These are phyloP conservation scores for Pangasius larnaudii DNA, from an alignment of 2,797 vertebrate species.

Conservation along the genomic window DNA sequence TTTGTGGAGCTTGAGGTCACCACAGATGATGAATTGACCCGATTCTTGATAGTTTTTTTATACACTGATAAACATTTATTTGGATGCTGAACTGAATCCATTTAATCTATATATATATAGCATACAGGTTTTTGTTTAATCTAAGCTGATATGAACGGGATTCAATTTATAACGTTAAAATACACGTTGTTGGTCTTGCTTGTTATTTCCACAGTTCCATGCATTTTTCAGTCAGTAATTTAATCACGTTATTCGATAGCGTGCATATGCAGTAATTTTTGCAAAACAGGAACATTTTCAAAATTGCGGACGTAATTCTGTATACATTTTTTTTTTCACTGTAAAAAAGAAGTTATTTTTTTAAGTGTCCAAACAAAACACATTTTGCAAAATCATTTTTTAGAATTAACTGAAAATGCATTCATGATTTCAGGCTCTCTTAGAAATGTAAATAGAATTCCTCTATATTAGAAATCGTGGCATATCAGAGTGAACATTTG, in stretches of 20 bases:
- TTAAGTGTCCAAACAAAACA: background rate
- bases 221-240: background rate
- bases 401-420: background rate
- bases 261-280: background rate
- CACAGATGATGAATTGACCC: background rate
- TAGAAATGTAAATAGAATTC: background rate
- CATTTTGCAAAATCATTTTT: background rate
- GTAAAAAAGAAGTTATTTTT: background rate
- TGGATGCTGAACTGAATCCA: background rate
- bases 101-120: background rate
- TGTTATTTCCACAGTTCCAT: background rate
- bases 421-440: background rate
- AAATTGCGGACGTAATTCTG: background rate
- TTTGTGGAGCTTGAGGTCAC: background rate
- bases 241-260: background rate
- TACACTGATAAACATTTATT: background rate
- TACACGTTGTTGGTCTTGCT: background rate
- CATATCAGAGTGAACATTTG: background rate
- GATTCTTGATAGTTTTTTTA: background rate
- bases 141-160: background rate
- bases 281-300: background rate
- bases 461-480: background rate
- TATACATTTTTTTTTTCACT: background rate
- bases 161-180: background rate
- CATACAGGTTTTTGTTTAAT: background rate